Percentiles rank a stretch among this genome's conserved stretches.
Evolutionary conservation across 2,888 invertebrate genomes (phyloP).

Genomic region (Rambutsinella grinnellia): DNA sequence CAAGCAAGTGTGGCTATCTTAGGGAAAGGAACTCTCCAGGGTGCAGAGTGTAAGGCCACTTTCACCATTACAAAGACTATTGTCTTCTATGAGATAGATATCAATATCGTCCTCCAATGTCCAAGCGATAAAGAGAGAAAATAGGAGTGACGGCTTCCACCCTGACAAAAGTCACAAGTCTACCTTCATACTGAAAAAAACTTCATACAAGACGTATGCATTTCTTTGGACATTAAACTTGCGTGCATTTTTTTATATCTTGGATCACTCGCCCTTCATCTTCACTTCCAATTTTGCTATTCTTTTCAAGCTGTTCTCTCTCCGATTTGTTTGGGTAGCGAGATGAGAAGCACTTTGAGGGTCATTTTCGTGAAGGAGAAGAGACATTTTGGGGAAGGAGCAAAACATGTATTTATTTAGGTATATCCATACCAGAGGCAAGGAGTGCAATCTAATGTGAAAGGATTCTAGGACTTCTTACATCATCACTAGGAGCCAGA

Average conservation of each 20-base stretch:
- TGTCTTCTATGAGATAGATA: too few species aligned
- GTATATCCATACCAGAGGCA: neutral
- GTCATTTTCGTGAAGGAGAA: constrained; percentile 5
- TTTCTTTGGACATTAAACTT: neutral
- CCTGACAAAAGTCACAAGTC: constrained; percentile 2
- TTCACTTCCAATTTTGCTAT: neutral
- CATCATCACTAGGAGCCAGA: too few species aligned
- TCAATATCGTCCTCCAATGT: neutral
- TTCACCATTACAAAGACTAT: too few species aligned
- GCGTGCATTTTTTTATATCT: neutral
- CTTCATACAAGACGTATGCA: constrained; percentile 10
- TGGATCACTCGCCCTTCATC: neutral
- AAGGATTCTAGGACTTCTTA: too few species aligned
- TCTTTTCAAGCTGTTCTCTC: neutral
- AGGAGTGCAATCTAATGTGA: neutral
- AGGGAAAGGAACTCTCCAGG: too few species aligned
- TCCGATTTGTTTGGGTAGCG: neutral
- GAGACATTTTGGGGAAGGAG: neutral
- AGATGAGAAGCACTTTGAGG: neutral
- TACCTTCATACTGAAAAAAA: constrained; percentile 1
- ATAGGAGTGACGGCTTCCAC: neutral
- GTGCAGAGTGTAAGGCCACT: too few species aligned
- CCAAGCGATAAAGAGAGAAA: neutral
- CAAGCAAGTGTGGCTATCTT: neutral
- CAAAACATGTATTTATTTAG: neutral